Conservation (phyloP, 2,797 vertebrate species). For the Peromyscus aztecus region DNA sequence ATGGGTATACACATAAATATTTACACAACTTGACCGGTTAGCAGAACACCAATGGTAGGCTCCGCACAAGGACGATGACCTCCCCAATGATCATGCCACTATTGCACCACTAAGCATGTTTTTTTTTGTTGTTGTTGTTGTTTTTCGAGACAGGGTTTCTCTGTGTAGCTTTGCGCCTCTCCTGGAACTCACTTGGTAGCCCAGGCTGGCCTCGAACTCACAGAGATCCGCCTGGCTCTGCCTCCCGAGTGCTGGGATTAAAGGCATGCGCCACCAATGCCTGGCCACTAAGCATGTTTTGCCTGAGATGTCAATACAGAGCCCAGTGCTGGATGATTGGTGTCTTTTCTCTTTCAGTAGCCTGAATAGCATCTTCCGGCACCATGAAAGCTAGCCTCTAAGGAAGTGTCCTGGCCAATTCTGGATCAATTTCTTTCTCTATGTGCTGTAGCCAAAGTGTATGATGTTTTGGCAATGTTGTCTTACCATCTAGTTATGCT, state of each 20-base stretch:
- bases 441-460: neutral
- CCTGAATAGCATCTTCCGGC: neutral
- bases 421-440: neutral
- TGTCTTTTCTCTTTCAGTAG: neutral
- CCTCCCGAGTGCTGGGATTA: too few species aligned
- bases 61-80: neutral
- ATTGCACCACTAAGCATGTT: neutral
- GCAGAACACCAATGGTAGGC: neutral
- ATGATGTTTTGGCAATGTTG: neutral
- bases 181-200: too few species aligned
- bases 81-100: neutral
- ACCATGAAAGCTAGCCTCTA: neutral
- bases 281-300: neutral
- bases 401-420: neutral
- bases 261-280: too few species aligned
- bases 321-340: neutral
- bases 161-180: too few species aligned
- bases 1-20: neutral
- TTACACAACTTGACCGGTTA: neutral
- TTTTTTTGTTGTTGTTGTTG: too few species aligned
- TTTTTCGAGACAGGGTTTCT: too few species aligned
- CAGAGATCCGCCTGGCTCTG: too few species aligned
- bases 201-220: too few species aligned
- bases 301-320: neutral
- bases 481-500: neutral